Evolutionary conservation across 2,797 vertebrate genomes (phyloP), one percentile per base, ranked within the genome.

Genomic region (Danio choprae): DNA sequence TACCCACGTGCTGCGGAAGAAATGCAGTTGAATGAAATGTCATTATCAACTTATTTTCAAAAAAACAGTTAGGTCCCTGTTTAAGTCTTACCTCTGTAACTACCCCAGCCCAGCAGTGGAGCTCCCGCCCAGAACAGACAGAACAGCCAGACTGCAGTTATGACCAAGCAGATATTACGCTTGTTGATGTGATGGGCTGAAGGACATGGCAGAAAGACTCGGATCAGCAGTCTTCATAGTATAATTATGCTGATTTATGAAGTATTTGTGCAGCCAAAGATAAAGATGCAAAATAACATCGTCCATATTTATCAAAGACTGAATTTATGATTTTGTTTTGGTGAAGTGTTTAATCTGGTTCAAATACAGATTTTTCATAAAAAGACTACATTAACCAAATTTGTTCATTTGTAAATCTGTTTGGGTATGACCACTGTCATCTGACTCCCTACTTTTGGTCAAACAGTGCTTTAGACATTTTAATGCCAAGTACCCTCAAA

Each of bases 1-100:
- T 91, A 92, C 85, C 87, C 88, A 10, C 81, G 88, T 84, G 90
- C 91, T 92, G 81, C 62, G 85, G 46, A 86, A 76, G 36, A 55
- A 53, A 43, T 16, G 0, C 4, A 48, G 50, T 11, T n/a, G 0
- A 62, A 51, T 38, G 4, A 72, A 51, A 62, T 43, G 43, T 7
- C 16, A 64, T 15, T 40, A 44, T 36, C 20, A 43, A 10, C 29
- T 46, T 41, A n/a, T 46, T 29, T 29, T 15, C 16, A 20, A 16
- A 64, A 63, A 29, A 20, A 36, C 43, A 13, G 7, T 58, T 8
- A 40, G 2, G 13, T 50, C 11, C 40, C 20, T 44, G 4, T n/a
- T 43, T 58, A 4, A 74, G 10, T 36, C 48, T 48, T 84, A 89
- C 88, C 85, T 86, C 77, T 89, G 55, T 87, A 90, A 80, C 88